Base-by-base conservation (phyloP, 2,888 invertebrate species). In the Limnephilus lunatus region DNA sequence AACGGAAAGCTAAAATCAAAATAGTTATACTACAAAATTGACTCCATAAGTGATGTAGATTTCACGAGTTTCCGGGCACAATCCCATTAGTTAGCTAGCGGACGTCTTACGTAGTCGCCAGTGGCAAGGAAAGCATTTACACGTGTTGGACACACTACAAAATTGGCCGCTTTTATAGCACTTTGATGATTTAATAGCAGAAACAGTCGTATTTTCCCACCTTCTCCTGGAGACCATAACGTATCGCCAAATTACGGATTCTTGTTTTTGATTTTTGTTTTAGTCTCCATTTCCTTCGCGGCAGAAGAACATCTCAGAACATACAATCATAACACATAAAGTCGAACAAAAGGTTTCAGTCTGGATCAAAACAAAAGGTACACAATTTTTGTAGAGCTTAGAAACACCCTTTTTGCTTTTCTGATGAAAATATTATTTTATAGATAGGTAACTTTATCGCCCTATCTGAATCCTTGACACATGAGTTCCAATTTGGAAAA, bases 111-210 rank as follows among this genome's bases (percentile, higher is more conserved):
- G 2, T n/a, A 0, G 68, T 25, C 9, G 68, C n/a, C 25, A 68
- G 25, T 68, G 68, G 68, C 25, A 1, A 68, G 68, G 25, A n/a
- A 25, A 25, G n/a, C 68, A 68, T 68, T 68, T 68, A 68, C 68
- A 68, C 25, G 25, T 68, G 68, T 68, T 68, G 5, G 39, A 39
- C 39, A 7, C 39, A 9, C 68, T 68, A 68, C 2, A 68, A 68
- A 68, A 68, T 25, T 68, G 68, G 25, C 32, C 31, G 68, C 32
- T 35, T 89, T 89, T 89, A 89, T 89, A 19, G 88, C 81, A 25
- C 81, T 89, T 89, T 89, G 81, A 89, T 80, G 88, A 89, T 89
- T 89, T 89, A 89, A 89, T 89, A 31, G 80, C 88, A 80, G 88
- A 80, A 81, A 80, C 44, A 15, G 81, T 89, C 81, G 19, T 80